Evolutionary conservation across 2,113 vertebrate genomes (phyloP).

Genomic region (Ariopsis seemanni): DNA sequence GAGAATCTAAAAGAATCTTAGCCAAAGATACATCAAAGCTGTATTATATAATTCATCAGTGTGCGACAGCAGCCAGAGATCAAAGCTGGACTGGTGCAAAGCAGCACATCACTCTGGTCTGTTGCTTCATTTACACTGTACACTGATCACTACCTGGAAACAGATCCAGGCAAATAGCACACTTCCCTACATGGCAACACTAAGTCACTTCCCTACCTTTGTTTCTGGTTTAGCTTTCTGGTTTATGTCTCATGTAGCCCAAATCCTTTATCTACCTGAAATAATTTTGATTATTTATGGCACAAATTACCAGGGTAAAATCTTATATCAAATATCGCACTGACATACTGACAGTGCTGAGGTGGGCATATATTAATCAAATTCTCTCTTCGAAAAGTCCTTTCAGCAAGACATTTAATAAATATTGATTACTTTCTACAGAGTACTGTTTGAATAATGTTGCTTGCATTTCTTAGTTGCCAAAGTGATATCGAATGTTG

Average conservation of each 20-base stretch:
- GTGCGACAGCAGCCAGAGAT: slow-evolving; percentile 41
- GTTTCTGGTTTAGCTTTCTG: neutral
- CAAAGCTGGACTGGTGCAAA: slow-evolving; percentile 35
- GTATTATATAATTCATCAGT: slow-evolving; percentile 49
- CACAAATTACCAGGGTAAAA: neutral
- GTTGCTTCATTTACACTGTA: slow-evolving; percentile 31
- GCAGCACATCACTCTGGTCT: slow-evolving; percentile 34
- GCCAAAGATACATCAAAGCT: slow-evolving; percentile 43
- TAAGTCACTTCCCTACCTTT: neutral
- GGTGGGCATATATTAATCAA: neutral
- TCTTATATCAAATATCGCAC: neutral
- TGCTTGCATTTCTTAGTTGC: slow-evolving; percentile 10
- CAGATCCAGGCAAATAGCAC: slow-evolving; percentile 1
- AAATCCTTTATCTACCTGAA: no score
- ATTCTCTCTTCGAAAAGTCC: neutral
- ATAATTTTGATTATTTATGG: neutral
- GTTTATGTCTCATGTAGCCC: neutral
- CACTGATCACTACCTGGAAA: slow-evolving; percentile 17
- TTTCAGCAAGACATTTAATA: slow-evolving; percentile 20
- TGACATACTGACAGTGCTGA: slow-evolving; percentile 19
- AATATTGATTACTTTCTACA: neutral
- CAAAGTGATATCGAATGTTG: slow-evolving; percentile 1
- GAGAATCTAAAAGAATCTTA: slow-evolving; percentile 32
- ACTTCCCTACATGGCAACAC: neutral
- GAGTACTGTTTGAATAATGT: slow-evolving; percentile 11